phyloP scores from a whole-genome alignment of 2,888 invertebrate species.

The Melieria crassipennis region DNA sequence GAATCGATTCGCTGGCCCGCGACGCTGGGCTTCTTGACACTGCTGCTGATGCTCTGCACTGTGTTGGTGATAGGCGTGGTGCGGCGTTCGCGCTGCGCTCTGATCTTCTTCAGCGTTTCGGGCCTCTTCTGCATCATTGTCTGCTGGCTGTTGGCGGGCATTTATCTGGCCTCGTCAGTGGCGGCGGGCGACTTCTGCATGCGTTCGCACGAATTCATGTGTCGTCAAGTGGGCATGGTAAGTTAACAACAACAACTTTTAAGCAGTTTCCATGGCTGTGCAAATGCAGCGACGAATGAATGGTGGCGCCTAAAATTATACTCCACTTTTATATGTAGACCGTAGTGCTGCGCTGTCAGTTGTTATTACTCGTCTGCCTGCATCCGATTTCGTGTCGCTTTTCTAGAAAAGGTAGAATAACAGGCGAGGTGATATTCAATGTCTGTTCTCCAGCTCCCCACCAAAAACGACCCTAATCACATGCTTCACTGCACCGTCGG shows the following conservation, averaged over 20 bases:
- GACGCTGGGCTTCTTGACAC: conserved; percentile 64
- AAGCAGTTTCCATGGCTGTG: neutral
- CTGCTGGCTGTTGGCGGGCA: conserved; percentile 88
- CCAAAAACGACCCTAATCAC: conserved; percentile 31
- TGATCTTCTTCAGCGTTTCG: conserved; percentile 90
- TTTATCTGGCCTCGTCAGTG: conserved; percentile 86
- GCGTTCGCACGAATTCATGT: conserved; percentile 74
- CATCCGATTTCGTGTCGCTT: neutral
- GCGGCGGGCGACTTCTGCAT: conserved; percentile 87
- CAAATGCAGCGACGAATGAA: no score
- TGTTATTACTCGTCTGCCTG: neutral
- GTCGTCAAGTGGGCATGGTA: conserved; percentile 66
- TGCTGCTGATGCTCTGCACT: conserved; percentile 63
- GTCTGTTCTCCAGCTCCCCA: neutral
- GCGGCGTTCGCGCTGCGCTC: conserved; percentile 79
- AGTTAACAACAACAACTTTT: conserved; percentile 41
- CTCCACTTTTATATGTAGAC: neutral
- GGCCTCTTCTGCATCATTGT: conserved; percentile 70
- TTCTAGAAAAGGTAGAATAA: neutral
- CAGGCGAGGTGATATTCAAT: conserved; percentile 5
- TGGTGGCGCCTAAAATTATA: neutral
- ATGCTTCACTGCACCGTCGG: conserved; percentile 16
- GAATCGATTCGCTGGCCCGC: conserved; percentile 66
- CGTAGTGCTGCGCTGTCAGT: neutral
- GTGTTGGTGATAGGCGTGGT: conserved; percentile 66